phyloP scores from a whole-genome alignment of 2,113 vertebrate species.

The Sylvietta virens region DNA sequence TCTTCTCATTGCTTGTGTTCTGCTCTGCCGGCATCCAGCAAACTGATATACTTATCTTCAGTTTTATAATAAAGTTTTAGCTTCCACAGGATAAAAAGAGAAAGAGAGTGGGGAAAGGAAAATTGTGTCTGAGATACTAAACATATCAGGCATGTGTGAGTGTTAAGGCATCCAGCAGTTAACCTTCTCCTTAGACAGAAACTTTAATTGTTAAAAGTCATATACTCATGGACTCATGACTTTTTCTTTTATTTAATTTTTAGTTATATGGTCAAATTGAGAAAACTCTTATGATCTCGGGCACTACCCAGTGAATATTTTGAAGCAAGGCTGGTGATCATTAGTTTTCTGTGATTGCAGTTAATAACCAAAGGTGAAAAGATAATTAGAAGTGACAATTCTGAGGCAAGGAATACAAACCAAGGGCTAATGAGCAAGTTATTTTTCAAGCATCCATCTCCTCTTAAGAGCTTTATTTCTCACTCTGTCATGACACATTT shows the following conservation, averaged over 20 bases:
- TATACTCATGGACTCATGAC: not conserved
- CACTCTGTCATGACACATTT: not conserved
- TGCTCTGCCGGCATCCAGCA: constrained; percentile 66
- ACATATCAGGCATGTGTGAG: constrained; percentile 13
- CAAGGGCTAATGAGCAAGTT: not conserved
- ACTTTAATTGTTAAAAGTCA: not conserved
- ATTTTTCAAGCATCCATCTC: not conserved
- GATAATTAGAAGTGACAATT: not conserved
- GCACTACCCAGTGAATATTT: not conserved
- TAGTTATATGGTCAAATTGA: not conserved
- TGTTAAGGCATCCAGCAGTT: not conserved
- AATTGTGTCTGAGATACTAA: constrained; percentile 46
- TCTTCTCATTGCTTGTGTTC: constrained; percentile 73
- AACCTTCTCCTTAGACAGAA: not conserved
- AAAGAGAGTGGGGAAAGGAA: constrained; percentile 29
- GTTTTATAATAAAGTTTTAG: constrained; percentile 77
- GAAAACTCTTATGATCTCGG: not conserved
- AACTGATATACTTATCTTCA: constrained; percentile 75
- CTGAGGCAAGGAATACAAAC: not conserved
- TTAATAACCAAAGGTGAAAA: constrained; percentile 26
- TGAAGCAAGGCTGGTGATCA: not conserved
- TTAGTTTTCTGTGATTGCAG: not conserved
- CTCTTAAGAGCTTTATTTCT: not conserved
- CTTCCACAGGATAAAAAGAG: constrained; percentile 56
- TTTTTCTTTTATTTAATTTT: not conserved